Percentiles rank a stretch among this genome's conserved stretches.
Conservation (phyloP, 2,113 vertebrate genomes). For the Bombycilla garrulus region DNA sequence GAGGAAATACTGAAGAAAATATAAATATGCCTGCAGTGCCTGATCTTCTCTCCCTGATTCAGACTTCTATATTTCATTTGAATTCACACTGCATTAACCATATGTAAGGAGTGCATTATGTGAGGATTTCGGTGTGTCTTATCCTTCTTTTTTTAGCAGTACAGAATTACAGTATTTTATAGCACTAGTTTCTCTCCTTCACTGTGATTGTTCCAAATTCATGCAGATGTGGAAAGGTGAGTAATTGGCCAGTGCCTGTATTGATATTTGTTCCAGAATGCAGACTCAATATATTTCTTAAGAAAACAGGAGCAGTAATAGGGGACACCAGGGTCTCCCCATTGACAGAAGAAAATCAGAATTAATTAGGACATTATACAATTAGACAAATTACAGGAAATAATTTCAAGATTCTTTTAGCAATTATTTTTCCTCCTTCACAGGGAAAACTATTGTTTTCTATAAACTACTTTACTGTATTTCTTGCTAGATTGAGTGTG, state of each 20-base stretch:
- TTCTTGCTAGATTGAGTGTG: not conserved
- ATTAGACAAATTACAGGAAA: not conserved
- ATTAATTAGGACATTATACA: not conserved
- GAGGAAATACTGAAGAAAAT: slow-evolving; percentile 16
- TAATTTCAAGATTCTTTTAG: not conserved
- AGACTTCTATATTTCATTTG: slow-evolving; percentile 7
- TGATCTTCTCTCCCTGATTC: not conserved
- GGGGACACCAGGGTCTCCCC: not conserved
- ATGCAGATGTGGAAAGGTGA: not conserved
- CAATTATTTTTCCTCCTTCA: not conserved
- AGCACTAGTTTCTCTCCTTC: not conserved
- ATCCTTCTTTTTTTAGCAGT: not conserved
- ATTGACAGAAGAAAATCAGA: not conserved
- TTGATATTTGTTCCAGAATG: not conserved
- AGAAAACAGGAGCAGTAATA: not conserved
- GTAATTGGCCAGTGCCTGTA: not conserved
- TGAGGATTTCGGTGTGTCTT: slow-evolving; percentile 1
- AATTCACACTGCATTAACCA: slow-evolving; percentile 21
- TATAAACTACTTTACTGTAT: not conserved
- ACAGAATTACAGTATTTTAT: not conserved
- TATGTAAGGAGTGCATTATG: slow-evolving; percentile 1
- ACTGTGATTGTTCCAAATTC: not conserved
- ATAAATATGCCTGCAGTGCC: not conserved
- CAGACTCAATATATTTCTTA: not conserved
- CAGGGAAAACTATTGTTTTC: not conserved